These are phyloP conservation scores for Nysson spinosus DNA, from an alignment of 2,888 invertebrate genomes.

Conservation along the genomic window DNA sequence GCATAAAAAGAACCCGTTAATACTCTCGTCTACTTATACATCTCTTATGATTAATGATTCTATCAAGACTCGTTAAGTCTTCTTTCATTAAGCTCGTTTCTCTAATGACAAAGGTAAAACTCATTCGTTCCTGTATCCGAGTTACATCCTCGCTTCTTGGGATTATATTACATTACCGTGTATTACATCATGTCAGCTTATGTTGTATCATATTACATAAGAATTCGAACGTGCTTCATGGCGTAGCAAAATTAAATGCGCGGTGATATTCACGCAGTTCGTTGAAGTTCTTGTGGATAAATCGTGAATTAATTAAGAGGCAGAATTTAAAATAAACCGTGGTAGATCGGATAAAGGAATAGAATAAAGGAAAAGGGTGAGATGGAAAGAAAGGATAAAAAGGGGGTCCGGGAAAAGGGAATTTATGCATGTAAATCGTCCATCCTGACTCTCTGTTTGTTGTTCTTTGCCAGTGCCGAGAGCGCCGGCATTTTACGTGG, in stretches of 20 bases:
- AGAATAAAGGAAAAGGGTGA: neutral
- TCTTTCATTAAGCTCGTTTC: too few species aligned
- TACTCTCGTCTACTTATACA: constrained; percentile 3
- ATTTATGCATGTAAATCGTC: constrained; percentile 69
- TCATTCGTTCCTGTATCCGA: too few species aligned
- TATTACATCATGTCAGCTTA: neutral
- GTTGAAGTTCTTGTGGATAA: too few species aligned
- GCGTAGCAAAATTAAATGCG: too few species aligned
- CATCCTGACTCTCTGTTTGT: constrained; percentile 64
- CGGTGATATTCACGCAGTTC: too few species aligned
- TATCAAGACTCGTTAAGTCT: constrained; percentile 16
- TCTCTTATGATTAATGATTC: constrained; percentile 26
- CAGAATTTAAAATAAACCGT: constrained; percentile 33
- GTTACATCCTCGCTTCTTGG: neutral
- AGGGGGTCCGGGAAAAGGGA: constrained; percentile 53
- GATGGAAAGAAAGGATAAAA: constrained; percentile 21
- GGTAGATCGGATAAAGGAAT: constrained; percentile 14
- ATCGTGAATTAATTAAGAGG: constrained; percentile 32
- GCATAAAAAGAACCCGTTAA: constrained; percentile 21
- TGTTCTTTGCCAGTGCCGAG: constrained; percentile 63
- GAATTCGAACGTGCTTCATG: too few species aligned
- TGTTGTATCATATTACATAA: too few species aligned
- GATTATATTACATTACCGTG: constrained; percentile 2
- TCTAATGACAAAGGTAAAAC: too few species aligned
- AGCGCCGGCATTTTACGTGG: constrained; percentile 59